Percentiles rank a stretch among this genome's conserved stretches.
Evolutionary conservation across 2,113 vertebrate genomes (phyloP).

Genomic region (Theropithecus gelada): DNA sequence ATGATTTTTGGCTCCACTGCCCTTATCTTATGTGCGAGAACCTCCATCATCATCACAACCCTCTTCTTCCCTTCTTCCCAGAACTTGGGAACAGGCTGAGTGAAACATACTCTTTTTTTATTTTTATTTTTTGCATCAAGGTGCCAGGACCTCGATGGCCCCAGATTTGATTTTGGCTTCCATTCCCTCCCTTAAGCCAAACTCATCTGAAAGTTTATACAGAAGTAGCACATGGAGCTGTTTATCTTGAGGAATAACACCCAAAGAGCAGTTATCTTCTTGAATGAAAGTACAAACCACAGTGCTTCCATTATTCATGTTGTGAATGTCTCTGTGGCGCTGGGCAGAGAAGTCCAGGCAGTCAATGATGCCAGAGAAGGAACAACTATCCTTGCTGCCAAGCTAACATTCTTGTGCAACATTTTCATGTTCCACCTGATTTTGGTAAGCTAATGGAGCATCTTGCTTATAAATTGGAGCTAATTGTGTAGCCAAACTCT

Average conservation of each 20-base stretch:
- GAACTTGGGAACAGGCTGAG: conserved; percentile 92
- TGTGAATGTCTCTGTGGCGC: background rate
- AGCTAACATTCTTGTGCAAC: conserved; percentile 90
- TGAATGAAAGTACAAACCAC: conserved; percentile 94
- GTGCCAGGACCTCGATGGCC: conserved; percentile 83
- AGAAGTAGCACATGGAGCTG: too few species aligned
- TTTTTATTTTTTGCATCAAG: conserved; percentile 79
- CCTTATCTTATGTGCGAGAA: conserved; percentile 79
- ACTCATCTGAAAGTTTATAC: too few species aligned
- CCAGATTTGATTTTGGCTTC: too few species aligned
- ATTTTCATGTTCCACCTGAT: conserved; percentile 93
- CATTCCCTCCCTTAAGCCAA: too few species aligned
- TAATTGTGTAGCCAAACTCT: conserved; percentile 90
- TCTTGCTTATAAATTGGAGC: conserved; percentile 93
- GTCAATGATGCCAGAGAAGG: conserved; percentile 91
- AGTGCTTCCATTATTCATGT: too few species aligned
- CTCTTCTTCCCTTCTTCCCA: conserved; percentile 92
- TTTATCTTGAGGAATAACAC: conserved; percentile 73
- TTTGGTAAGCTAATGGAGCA: conserved; percentile 93
- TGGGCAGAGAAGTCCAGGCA: conserved; percentile 91
- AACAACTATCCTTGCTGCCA: conserved; percentile 89
- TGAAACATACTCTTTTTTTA: conserved; percentile 90
- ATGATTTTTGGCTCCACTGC: conserved; percentile 88
- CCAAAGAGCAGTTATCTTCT: conserved; percentile 93
- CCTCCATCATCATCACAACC: conserved; percentile 87